Evolutionary conservation across 2,888 invertebrate species (phyloP), one percentile per base, ranked within the genome.

Genomic region (Ornithoptera alexandrae): DNA sequence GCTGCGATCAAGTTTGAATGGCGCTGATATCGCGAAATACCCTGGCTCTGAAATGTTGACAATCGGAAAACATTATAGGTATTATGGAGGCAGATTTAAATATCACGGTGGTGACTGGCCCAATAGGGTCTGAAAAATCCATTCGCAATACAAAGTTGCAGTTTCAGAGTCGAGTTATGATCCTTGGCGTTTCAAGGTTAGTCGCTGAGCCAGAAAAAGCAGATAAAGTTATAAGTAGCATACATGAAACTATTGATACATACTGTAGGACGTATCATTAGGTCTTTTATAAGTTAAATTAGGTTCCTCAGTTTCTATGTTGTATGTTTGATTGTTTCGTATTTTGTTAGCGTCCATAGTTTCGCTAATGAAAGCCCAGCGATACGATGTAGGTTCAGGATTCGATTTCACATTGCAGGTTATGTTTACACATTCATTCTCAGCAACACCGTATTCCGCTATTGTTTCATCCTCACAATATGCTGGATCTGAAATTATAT

Each of bases 351-450:
- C 69, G 53, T 87, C 83, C 8, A 82, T 81, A 0, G 77, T 81
- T 20, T 84, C 86, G 74, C 84, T 82, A 18, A 88, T 84, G 3
- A 89, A 70, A 66, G 85, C 78, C 92, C 92, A 92, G 63, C 85
- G 84, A 77, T 86, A 91, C 4, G 81, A 74, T 1, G 68, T 71
- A 18, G 90, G 87, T 68, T 75, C 75, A 0, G 92, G 92, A 71
- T 87, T 88, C 2, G 82, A 81, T 57, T 79, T 83, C 60, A 90
- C 83, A 53, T 81, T 84, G 74, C 92, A 92, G 0, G 87, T 89
- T 70, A 92, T 76, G 72, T 91, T 89, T 57, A 91, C 81, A 3
- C 81, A 81, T 61, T 89, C 89, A 61, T 84, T 82, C 59, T 86
- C 85, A 2, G 81, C 85, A 0, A 92, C 72, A 0, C 92, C 92